phyloP scores from a whole-genome alignment of 2,888 invertebrate species.

The Drosophila flavopinicola region DNA sequence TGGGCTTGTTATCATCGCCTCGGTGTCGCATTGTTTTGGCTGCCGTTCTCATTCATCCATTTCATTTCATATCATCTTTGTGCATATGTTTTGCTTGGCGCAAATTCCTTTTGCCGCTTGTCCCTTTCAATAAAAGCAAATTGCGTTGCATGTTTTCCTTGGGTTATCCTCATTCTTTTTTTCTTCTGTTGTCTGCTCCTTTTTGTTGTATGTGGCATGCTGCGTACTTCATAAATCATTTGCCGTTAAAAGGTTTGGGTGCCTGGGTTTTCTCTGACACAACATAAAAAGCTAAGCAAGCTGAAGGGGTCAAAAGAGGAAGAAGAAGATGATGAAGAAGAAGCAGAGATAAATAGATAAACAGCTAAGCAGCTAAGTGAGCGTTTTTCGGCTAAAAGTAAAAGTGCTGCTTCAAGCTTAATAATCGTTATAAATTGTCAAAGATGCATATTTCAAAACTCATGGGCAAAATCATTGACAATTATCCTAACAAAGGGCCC shows the following conservation, averaged over 20 bases:
- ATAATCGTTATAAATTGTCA: constrained; percentile 20
- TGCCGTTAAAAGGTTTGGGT: constrained; percentile 70
- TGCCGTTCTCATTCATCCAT: not conserved
- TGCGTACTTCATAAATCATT: constrained; percentile 74
- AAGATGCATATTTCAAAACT: constrained; percentile 7
- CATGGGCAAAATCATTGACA: too few relatives aligned
- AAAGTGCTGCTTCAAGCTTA: constrained; percentile 19
- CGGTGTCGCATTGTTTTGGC: constrained; percentile 68
- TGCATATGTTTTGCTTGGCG: constrained; percentile 46
- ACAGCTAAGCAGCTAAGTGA: constrained; percentile 48
- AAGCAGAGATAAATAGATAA: constrained; percentile 45
- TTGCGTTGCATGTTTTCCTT: constrained; percentile 75
- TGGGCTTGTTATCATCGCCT: constrained; percentile 80
- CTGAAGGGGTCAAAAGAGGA: constrained; percentile 18
- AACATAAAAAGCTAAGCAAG: constrained; percentile 52
- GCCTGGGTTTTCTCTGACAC: constrained; percentile 34
- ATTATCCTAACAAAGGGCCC: too few relatives aligned
- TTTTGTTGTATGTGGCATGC: constrained; percentile 17
- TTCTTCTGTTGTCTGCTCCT: not conserved
- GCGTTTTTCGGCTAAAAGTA: constrained; percentile 26
- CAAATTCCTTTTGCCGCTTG: constrained; percentile 41
- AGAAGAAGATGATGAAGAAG: too few relatives aligned
- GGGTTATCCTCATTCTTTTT: constrained; percentile 46
- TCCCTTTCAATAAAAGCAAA: constrained; percentile 78
- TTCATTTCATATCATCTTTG: constrained; percentile 9